These are phyloP conservation scores for Oncorhynchus masou DNA, from an alignment of 2,113 vertebrate species.

Conservation along the genomic window DNA sequence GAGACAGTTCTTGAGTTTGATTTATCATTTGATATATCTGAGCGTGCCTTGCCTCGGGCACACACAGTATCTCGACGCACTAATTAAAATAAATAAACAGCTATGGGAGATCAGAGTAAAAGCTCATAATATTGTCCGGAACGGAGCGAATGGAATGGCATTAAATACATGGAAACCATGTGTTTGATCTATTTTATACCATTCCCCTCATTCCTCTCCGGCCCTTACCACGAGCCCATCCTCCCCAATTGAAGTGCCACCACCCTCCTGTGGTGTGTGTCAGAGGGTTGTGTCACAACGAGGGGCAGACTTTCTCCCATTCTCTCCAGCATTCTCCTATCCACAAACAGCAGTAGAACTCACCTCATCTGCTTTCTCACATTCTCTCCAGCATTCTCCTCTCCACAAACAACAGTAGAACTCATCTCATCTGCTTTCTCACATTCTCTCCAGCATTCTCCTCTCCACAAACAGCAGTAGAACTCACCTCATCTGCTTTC, in stretches of 20 bases:
- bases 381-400: background rate
- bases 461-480: slow-evolving; percentile 18
- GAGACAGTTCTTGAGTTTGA: slow-evolving; percentile 22
- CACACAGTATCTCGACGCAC: slow-evolving; percentile 38
- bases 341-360: slow-evolving; percentile 1
- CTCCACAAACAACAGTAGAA: slow-evolving; percentile 6
- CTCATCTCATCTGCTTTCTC: no score
- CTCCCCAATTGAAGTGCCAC: no score
- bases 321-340: slow-evolving; percentile 7
- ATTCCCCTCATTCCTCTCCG: no score
- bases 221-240: no score
- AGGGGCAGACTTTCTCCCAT: background rate
- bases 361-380: background rate
- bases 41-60: slow-evolving; percentile 35
- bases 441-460: no score
- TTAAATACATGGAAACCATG: no score
- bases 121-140: no score
- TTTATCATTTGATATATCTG: slow-evolving; percentile 41
- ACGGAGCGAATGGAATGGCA: no score
- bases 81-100: slow-evolving; percentile 48
- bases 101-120: slow-evolving; percentile 27
- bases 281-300: no score
- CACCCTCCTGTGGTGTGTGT: no score
- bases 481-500: background rate
- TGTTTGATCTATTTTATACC: no score